Evolutionary conservation across 2,888 invertebrate genomes (phyloP).

Genomic region (Conomelus anceps): DNA sequence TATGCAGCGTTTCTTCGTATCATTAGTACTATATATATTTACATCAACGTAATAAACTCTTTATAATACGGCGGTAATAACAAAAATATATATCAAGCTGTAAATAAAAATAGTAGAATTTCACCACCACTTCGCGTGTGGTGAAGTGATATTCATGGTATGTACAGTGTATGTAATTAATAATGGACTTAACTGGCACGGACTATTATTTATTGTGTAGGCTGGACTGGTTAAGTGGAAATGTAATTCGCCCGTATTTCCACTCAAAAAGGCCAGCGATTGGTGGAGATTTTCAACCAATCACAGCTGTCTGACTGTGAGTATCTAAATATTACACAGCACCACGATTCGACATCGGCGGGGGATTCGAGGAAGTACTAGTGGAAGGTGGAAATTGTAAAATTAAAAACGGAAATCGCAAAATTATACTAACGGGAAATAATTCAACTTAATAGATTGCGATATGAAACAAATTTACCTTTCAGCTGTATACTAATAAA

Average conservation of each 20-base stretch:
- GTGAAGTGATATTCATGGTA: too few relatives aligned
- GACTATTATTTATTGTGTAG: background rate
- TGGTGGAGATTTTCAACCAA: background rate
- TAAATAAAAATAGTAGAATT: background rate
- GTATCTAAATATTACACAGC: background rate
- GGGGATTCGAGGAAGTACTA: too few relatives aligned
- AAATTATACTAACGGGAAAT: too few relatives aligned
- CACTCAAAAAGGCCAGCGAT: background rate
- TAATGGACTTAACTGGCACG: background rate
- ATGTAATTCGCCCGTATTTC: too few relatives aligned
- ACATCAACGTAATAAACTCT: background rate
- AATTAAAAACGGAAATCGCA: too few relatives aligned
- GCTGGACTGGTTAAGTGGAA: background rate
- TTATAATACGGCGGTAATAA: background rate
- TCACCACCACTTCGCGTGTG: too few relatives aligned
- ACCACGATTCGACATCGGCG: background rate
- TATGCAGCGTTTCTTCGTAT: background rate
- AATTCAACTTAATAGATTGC: too few relatives aligned
- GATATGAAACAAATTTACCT: too few relatives aligned
- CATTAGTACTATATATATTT: background rate
- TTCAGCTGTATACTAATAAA: too few relatives aligned
- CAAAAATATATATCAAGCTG: background rate
- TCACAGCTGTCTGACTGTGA: background rate
- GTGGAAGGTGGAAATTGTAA: too few relatives aligned
- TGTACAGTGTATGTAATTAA: background rate